These are phyloP conservation scores for Drosophila carrolli DNA, from an alignment of 1,140 invertebrate genomes.

Conservation along the genomic window DNA sequence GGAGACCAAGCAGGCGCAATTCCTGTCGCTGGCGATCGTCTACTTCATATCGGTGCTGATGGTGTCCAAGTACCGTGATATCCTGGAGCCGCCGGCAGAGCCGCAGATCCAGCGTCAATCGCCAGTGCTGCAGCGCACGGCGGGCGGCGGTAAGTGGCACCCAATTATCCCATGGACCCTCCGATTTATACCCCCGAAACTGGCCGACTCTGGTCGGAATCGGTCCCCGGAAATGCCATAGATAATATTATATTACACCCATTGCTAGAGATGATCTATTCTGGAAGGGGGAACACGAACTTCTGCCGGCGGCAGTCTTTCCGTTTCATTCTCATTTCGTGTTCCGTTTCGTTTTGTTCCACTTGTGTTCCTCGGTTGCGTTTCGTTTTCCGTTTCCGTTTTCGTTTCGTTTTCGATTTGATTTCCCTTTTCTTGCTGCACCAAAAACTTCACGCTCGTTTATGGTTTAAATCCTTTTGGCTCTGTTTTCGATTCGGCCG, in stretches of 20 bases:
- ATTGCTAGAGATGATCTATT: conserved; percentile 6
- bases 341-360: conserved; percentile 23
- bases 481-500: conserved; percentile 37
- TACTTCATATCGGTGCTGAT: conserved; percentile 99
- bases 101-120: conserved; percentile 82
- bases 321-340: conserved; percentile 36
- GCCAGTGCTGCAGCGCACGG: conserved; percentile 76
- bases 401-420: conserved; percentile 3
- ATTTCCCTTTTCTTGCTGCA: conserved; percentile 30
- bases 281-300: conserved; percentile 7
- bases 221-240: background rate
- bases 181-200: background rate
- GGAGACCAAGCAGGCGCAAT: conserved; percentile 99
- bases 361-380: conserved; percentile 10
- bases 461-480: conserved; percentile 21
- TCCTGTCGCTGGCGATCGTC: conserved; percentile 98
- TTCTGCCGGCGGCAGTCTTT: conserved; percentile 26
- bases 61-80: conserved; percentile 99
- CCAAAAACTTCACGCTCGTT: conserved; percentile 49
- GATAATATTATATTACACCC: background rate
- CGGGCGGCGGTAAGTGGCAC: conserved; percentile 75
- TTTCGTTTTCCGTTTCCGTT: conserved; percentile 6
- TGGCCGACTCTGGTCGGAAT: background rate
- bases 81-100: conserved; percentile 94
- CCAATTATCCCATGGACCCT: background rate